Base-by-base conservation (phyloP, 2,113 vertebrate genomes). In the Pithys albifrons region DNA sequence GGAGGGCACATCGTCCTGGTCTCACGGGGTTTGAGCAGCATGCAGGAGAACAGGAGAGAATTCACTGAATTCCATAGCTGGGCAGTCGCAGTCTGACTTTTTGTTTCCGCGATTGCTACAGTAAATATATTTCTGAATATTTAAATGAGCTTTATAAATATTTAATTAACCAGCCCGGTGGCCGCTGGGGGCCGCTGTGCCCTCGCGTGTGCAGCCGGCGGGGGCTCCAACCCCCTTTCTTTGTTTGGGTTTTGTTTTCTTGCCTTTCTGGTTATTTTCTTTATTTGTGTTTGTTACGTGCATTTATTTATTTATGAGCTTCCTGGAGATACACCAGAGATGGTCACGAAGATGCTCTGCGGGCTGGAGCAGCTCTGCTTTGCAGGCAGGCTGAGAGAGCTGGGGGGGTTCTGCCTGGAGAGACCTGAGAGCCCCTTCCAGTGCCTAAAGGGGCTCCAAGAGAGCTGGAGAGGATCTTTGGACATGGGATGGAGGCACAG, bases 131-230 rank as follows among this genome's bases (percentile, higher is more conserved):
- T 29, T 4, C 18, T 75, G 46, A 75, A 48, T 75, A 62, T 62
- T 69, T 19, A 62, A 62, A 39, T 27, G 14, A 12, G 2, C 3
- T 5, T 22, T 4, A 41, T 88, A 35, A 73, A 43, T 80, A 58
- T 58, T 57, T 19, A 58, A 43, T 43, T 43, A 43, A 14, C 6
- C 41, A 43, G 41, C 41, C 41, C 13, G 41, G 13, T 5, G 64
- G 64, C 79, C 88, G 90, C 95, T 77, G 41, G 92, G 73, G 51
- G 85, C 77, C 94, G 94, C 94, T 86, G 87, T 14, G 48, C 12
- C 48, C 48, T 25, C 64, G 57, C 67, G 3, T 16, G 71, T 77
- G 85, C 17, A n/a, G 4, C 29, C 25, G n/a, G 31, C 10, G 8
- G 39, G 9, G 33, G 7, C 55, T 23, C 17, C 20, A 10, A 11